Percentiles rank a stretch among this genome's conserved stretches.
phyloP scores from a whole-genome alignment of 2,113 vertebrate species.

The Ammospiza nelsoni region DNA sequence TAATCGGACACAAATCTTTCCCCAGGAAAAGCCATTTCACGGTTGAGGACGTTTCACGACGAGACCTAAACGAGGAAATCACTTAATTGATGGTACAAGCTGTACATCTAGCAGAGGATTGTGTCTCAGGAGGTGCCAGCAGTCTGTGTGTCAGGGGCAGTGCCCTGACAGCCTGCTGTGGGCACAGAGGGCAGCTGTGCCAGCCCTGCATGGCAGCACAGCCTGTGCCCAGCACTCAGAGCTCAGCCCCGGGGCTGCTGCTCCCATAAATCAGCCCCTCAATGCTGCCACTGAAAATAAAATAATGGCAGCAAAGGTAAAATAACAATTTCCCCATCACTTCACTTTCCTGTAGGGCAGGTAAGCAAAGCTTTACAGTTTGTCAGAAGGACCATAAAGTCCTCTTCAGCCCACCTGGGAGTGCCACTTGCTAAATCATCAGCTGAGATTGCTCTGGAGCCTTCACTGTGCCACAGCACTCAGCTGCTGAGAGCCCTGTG shows the following conservation, averaged over 20 bases:
- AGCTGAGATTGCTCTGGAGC: neutral
- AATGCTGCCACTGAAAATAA: neutral
- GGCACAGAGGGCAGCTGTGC: no score
- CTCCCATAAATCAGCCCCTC: neutral
- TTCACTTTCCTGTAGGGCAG: neutral
- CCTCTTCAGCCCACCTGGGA: neutral
- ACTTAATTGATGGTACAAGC: neutral
- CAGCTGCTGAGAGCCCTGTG: neutral
- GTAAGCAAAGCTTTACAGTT: slow-evolving; percentile 17
- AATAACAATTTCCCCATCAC: neutral
- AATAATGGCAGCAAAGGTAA: neutral
- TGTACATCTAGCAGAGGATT: neutral
- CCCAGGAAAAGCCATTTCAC: neutral
- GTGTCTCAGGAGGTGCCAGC: neutral
- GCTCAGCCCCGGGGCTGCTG: neutral
- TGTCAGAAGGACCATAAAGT: slow-evolving; percentile 15
- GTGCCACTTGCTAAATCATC: neutral
- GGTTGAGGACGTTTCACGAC: neutral
- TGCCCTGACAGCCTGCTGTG: neutral
- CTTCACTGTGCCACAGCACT: accelerated
- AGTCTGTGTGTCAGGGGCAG: neutral
- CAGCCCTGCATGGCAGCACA: accelerated
- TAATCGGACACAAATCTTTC: neutral
- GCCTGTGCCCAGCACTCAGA: neutral
- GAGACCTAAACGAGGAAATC: neutral